These are phyloP conservation scores for Pachyramphus minor DNA, from an alignment of 2,113 vertebrate genomes.

Conservation along the genomic window DNA sequence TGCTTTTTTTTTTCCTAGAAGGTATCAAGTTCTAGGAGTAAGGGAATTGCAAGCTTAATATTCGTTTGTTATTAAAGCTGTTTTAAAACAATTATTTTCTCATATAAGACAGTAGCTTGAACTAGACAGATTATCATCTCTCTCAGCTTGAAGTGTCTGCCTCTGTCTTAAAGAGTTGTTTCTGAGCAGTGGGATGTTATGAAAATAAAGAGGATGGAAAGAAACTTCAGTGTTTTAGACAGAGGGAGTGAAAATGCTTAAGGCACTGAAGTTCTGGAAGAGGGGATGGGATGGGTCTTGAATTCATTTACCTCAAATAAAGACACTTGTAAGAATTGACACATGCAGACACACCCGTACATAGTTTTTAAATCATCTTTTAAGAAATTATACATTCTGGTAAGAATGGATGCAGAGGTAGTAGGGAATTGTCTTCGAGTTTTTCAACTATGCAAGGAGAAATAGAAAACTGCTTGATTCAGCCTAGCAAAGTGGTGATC, in stretches of 20 bases:
- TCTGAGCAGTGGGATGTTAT: neutral
- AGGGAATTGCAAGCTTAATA: neutral
- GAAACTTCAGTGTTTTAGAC: neutral
- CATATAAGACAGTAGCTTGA: neutral
- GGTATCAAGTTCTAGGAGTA: neutral
- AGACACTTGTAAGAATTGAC: neutral
- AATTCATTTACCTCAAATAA: neutral
- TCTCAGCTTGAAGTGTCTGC: neutral
- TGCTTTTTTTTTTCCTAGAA: neutral
- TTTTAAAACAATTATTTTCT: neutral
- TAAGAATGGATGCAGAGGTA: neutral
- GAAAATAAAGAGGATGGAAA: neutral
- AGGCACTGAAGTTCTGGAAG: neutral
- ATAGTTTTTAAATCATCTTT: neutral
- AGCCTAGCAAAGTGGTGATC: neutral
- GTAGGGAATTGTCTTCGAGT: neutral
- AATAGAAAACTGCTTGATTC: neutral
- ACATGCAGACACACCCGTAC: neutral
- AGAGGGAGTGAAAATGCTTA: neutral
- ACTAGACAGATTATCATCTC: neutral
- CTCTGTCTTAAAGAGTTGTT: neutral
- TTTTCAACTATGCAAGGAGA: neutral
- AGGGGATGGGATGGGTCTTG: neutral
- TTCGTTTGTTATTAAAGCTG: neutral
- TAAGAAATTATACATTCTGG: neutral